These are phyloP conservation scores for Drosophila nigritarsus DNA, from an alignment of 2,888 invertebrate genomes.

Conservation along the genomic window DNA sequence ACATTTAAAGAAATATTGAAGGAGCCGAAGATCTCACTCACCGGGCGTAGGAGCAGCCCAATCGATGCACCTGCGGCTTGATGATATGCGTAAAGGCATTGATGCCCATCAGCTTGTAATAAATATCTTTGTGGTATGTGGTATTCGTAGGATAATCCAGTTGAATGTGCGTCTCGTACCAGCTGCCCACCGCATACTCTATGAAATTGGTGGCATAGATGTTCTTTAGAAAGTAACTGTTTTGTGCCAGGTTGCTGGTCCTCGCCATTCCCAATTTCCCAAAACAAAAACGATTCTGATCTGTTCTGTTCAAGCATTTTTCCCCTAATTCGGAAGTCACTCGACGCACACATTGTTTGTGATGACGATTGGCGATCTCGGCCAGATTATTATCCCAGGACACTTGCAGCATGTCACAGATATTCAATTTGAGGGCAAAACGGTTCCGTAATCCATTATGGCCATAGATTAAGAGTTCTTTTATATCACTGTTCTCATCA, in stretches of 20 bases:
- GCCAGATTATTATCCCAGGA: conserved; percentile 36
- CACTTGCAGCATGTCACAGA: conserved; percentile 28
- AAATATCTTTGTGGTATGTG: rapidly evolving
- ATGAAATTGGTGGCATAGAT: conserved; percentile 21
- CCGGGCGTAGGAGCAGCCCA: conserved; percentile 50
- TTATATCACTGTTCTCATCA: rapidly evolving
- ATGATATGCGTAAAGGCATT: conserved; percentile 38
- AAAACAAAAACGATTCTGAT: background rate
- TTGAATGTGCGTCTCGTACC: conserved; percentile 33
- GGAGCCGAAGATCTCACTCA: background rate
- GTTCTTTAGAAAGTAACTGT: conserved; percentile 24
- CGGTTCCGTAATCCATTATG: conserved; percentile 58
- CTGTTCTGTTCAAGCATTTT: background rate
- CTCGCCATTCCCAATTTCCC: background rate
- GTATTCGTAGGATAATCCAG: conserved; percentile 1
- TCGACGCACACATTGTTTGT: background rate
- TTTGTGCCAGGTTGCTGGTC: background rate
- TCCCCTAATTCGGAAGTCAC: rapidly evolving
- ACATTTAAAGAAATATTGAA: background rate
- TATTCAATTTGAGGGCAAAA: conserved; percentile 22
- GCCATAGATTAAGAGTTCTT: conserved; percentile 11
- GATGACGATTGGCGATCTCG: conserved; percentile 30
- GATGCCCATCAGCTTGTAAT: background rate
- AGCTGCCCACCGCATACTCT: conserved; percentile 14
- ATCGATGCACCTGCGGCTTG: conserved; percentile 5